These are phyloP conservation scores for Cottus gobio DNA, from an alignment of 2,113 vertebrate genomes.

Conservation along the genomic window DNA sequence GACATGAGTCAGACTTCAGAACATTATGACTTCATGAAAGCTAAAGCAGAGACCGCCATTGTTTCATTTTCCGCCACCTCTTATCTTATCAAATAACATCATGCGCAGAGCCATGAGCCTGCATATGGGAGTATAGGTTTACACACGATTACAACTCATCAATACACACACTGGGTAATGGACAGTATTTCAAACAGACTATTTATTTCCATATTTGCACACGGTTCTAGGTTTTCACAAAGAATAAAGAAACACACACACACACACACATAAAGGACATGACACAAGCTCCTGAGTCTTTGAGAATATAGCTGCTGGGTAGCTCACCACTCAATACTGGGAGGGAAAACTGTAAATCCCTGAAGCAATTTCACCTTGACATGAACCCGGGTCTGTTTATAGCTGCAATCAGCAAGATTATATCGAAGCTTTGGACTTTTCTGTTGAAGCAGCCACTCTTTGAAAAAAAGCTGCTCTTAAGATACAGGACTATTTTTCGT, in stretches of 20 bases:
- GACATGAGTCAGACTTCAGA: slow-evolving; percentile 40
- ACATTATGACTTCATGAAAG: slow-evolving; percentile 34
- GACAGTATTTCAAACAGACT: not conserved
- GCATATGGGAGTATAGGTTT: not conserved
- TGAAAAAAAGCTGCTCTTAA: slow-evolving; percentile 11
- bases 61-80: slow-evolving; percentile 52
- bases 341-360: slow-evolving; percentile 53
- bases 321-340: slow-evolving; percentile 21
- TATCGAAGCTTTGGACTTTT: not conserved
- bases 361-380: slow-evolving; percentile 32
- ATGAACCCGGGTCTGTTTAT: slow-evolving; percentile 15
- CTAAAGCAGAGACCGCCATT: slow-evolving; percentile 43
- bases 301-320: slow-evolving; percentile 9
- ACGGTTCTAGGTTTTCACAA: not conserved
- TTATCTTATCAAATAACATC: slow-evolving; percentile 41
- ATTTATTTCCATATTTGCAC: not conserved
- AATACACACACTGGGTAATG: not conserved
- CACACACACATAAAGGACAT: slow-evolving; percentile 6
- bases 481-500: not conserved
- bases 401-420: slow-evolving; percentile 30
- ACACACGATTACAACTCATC: not conserved
- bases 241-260: not conserved
- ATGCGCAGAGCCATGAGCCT: not conserved
- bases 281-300: not conserved
- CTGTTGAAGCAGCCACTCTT: slow-evolving; percentile 13